Base-by-base conservation (phyloP, 2,888 invertebrate genomes). In the Nipponacmea schrenckii region DNA sequence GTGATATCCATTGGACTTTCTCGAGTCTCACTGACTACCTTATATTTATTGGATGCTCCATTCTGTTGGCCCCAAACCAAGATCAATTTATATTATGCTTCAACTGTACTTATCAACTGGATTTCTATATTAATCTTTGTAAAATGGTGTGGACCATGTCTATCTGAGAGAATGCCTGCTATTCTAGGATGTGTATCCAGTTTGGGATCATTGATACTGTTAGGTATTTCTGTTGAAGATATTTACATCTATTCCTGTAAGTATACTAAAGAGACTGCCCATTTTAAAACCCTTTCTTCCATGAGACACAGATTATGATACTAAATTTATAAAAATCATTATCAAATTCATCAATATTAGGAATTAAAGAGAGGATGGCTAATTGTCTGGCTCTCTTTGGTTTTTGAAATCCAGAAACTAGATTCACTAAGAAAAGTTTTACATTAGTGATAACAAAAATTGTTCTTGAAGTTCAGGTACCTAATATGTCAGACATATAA, bases 1-100 rank as follows among this genome's bases (percentile, higher is more conserved):
- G 71, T 75, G 5, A 75, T 77, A 17, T 75, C 76, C n/a, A 74
- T 76, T n/a, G 68, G 76, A 45, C 65, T 76, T 44, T 77, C 77
- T 44, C 74, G 73, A 62, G 66, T 73, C 0, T 72, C 69, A 14
- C 66, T 78, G 24, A 56, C 69, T 62, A 71, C 67, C 2, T 48
- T 74, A 17, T 76, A 69, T 62, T 65, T 74, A 12, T 39, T 76
- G n/a, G 70, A 70, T 17, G 7, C 46, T 0, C 69, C 73, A 14
- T 69, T 79, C 65, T 80, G 80, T 62, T 80, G 80, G 80, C 45
- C 68, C 0, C 75, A 72, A 17, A 66, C 77, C 20, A 67, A 76
- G 20, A 63, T 76, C n/a, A 68, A 64, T 14, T 63, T 68, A 20
- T 75, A 75, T 56, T 46, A 44, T 10, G 63, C 75, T 12, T 27